These are phyloP conservation scores for Colius striatus DNA, from an alignment of 2,113 vertebrate species.

Conservation along the genomic window DNA sequence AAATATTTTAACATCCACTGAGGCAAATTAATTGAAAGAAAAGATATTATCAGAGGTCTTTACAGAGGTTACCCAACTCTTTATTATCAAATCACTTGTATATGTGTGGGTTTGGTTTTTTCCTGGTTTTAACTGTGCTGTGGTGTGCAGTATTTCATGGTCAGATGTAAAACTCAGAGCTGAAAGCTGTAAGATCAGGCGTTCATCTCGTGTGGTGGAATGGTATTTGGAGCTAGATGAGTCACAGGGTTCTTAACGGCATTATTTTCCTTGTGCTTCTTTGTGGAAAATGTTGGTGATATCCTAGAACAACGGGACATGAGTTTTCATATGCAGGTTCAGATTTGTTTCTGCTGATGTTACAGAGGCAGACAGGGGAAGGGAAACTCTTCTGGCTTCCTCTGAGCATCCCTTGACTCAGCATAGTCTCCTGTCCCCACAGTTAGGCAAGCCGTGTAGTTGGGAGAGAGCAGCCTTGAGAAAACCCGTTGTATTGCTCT, in stretches of 20 bases:
- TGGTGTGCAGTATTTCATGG: not conserved
- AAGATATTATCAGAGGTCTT: not conserved
- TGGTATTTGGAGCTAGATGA: not conserved
- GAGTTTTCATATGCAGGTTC: not conserved
- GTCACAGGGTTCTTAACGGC: not conserved
- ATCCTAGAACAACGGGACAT: rapidly evolving
- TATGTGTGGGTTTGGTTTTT: not conserved
- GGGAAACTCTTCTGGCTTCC: not conserved
- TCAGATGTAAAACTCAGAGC: not conserved
- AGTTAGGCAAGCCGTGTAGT: not conserved
- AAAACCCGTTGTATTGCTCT: not conserved
- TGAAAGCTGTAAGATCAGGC: not conserved
- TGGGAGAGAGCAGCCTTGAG: not conserved
- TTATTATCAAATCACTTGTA: not conserved
- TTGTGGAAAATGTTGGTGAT: not conserved
- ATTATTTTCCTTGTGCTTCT: not conserved
- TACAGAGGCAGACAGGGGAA: not conserved
- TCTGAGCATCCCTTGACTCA: slow-evolving; percentile 22
- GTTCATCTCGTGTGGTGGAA: not conserved
- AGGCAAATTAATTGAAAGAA: not conserved
- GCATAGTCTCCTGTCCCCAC: not conserved
- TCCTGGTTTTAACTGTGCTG: not conserved
- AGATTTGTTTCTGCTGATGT: not conserved
- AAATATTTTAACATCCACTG: not conserved
- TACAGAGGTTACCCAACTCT: not conserved